Evolutionary conservation across 2,888 invertebrate genomes (phyloP).

Genomic region (Cheilosia variabilis): DNA sequence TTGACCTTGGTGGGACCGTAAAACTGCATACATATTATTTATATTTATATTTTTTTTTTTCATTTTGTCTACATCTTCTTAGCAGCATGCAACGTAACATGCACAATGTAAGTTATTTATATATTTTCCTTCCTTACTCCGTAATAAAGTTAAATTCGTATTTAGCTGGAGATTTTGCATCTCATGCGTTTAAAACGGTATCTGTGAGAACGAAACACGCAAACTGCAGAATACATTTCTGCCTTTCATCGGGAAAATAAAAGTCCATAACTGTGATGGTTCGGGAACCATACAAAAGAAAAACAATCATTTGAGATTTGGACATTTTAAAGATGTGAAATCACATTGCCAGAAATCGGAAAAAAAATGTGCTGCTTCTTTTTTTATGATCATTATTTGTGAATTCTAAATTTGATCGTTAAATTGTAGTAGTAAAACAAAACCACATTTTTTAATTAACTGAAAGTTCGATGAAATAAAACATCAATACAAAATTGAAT

Average conservation of each 20-base stretch:
- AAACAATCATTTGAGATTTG: not conserved
- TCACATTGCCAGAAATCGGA: not conserved
- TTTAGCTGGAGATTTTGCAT: not conserved
- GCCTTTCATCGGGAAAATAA: slow-evolving; percentile 3
- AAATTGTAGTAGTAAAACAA: slow-evolving; percentile 16
- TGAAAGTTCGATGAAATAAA: not conserved
- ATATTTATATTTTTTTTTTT: too few species aligned
- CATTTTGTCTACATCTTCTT: not conserved
- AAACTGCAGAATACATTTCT: not conserved
- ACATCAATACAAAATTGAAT: not conserved
- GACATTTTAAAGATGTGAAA: not conserved
- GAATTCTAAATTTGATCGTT: slow-evolving; percentile 2
- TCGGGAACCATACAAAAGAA: not conserved
- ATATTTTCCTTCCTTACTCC: slow-evolving; percentile 4
- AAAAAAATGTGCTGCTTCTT: slow-evolving; percentile 9
- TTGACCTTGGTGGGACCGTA: slow-evolving; percentile 38
- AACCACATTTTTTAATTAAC: not conserved
- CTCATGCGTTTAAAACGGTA: not conserved
- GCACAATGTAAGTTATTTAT: slow-evolving; percentile 27
- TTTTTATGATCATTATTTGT: not conserved
- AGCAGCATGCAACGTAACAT: not conserved
- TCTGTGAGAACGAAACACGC: not conserved
- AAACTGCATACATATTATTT: slow-evolving; percentile 18
- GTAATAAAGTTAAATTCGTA: slow-evolving; percentile 11
- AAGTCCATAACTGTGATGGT: not conserved